These are phyloP conservation scores for Gulo gulo DNA, from an alignment of 2,113 vertebrate species.

Conservation along the genomic window DNA sequence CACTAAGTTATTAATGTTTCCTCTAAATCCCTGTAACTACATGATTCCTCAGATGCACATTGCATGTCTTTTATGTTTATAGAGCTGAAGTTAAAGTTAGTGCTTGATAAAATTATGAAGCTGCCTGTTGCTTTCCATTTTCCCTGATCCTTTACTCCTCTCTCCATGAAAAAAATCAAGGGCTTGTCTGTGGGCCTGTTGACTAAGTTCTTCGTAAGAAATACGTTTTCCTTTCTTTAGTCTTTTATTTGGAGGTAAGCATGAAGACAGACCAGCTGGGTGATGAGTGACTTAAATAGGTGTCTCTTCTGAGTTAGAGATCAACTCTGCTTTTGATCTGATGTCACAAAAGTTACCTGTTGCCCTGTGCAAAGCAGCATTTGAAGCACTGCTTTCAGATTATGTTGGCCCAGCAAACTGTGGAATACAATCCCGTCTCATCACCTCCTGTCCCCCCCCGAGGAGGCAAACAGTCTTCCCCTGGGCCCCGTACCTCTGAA, in stretches of 20 bases:
- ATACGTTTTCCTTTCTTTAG: neutral
- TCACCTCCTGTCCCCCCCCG: neutral
- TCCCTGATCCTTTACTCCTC: neutral
- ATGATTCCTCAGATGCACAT: neutral
- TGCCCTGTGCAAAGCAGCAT: neutral
- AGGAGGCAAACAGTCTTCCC: neutral
- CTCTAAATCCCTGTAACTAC: neutral
- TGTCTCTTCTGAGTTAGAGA: neutral
- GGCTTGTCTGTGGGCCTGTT: neutral
- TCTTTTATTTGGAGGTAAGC: neutral
- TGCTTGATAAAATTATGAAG: neutral
- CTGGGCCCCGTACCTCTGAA: neutral
- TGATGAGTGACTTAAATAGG: neutral
- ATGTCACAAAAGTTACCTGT: neutral
- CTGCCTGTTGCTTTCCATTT: neutral
- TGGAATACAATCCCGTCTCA: neutral
- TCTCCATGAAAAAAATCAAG: neutral
- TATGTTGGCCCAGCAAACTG: no score
- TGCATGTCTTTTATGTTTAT: neutral
- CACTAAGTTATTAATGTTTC: neutral
- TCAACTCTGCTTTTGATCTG: neutral
- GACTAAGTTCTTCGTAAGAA: neutral
- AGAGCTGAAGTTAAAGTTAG: slow-evolving; percentile 13
- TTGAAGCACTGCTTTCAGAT: neutral
- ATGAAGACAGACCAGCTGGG: neutral